These are phyloP conservation scores for Plumapathes pennacea DNA, from an alignment of 92 coral and sea anemone species.

Conservation along the genomic window DNA sequence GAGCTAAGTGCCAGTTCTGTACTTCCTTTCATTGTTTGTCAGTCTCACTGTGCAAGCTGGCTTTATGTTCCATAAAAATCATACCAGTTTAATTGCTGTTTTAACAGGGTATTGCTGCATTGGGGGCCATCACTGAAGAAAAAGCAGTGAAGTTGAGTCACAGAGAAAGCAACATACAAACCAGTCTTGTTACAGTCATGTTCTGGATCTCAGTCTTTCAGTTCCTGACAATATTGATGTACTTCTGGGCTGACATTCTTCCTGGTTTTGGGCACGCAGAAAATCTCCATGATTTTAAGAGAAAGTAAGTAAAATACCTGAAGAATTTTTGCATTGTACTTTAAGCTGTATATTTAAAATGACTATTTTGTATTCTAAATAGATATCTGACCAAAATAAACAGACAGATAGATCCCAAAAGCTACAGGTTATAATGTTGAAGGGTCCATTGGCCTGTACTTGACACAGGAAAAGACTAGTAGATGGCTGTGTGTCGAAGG, in stretches of 20 bases:
- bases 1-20: background rate
- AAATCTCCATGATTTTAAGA: slow-evolving; percentile 59
- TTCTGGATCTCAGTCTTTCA: slow-evolving; percentile 91
- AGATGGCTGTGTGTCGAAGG: too few relatives aligned
- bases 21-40: background rate
- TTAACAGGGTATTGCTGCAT: slow-evolving; percentile 31
- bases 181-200: slow-evolving; percentile 63
- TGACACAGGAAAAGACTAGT: too few relatives aligned
- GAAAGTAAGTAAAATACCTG: slow-evolving; percentile 86
- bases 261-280: slow-evolving; percentile 74
- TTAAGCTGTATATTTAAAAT: too few relatives aligned
- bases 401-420: too few relatives aligned
- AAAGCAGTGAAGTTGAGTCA: slow-evolving; percentile 74
- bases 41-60: background rate
- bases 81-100: background rate
- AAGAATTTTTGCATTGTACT: background rate
- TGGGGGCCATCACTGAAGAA: slow-evolving; percentile 67
- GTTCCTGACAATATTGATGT: slow-evolving; percentile 33
- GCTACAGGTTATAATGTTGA: too few relatives aligned
- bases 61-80: background rate
- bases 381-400: too few relatives aligned
- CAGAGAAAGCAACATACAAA: slow-evolving; percentile 25
- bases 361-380: too few relatives aligned
- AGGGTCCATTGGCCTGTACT: too few relatives aligned
- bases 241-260: slow-evolving; percentile 82